Conservation (phyloP, 2,888 invertebrate species). For the Tipula unca region DNA sequence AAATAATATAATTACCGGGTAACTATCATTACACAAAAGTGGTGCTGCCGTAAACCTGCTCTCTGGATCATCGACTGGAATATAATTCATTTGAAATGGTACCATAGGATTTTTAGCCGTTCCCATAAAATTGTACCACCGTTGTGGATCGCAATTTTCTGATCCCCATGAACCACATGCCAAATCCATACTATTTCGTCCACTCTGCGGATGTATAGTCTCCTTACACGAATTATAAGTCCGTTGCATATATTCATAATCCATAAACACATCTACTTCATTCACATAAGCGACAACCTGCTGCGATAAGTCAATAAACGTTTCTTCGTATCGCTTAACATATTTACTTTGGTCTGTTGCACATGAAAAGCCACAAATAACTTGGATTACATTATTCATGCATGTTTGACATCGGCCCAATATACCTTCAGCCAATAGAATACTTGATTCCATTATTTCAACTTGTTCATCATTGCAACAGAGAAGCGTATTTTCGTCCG, state of each 20-base stretch:
- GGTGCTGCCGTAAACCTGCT: constrained; percentile 44
- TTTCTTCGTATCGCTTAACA: constrained; percentile 20
- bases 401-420: constrained; percentile 78
- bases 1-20: constrained; percentile 37
- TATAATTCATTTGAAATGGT: constrained; percentile 57
- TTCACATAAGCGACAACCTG: constrained; percentile 38
- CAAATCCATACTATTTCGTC: constrained; percentile 64
- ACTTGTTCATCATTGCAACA: constrained; percentile 57
- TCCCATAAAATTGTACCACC: constrained; percentile 60
- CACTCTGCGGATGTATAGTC: constrained; percentile 67
- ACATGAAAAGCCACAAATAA: constrained; percentile 78
- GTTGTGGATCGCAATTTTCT: constrained; percentile 56
- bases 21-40: constrained; percentile 51
- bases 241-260: constrained; percentile 51
- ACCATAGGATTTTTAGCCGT: constrained; percentile 47
- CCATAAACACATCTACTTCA: constrained; percentile 46
- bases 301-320: not conserved
- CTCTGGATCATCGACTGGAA: constrained; percentile 36
- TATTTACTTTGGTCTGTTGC: constrained; percentile 60
- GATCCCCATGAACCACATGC: constrained; percentile 63
- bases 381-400: constrained; percentile 60
- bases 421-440: constrained; percentile 56
- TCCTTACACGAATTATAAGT: constrained; percentile 71
- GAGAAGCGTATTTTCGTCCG: constrained; percentile 30
- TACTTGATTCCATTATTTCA: constrained; percentile 44